phyloP scores from a whole-genome alignment of 2,113 vertebrate species.

The Echinops telfairi region DNA sequence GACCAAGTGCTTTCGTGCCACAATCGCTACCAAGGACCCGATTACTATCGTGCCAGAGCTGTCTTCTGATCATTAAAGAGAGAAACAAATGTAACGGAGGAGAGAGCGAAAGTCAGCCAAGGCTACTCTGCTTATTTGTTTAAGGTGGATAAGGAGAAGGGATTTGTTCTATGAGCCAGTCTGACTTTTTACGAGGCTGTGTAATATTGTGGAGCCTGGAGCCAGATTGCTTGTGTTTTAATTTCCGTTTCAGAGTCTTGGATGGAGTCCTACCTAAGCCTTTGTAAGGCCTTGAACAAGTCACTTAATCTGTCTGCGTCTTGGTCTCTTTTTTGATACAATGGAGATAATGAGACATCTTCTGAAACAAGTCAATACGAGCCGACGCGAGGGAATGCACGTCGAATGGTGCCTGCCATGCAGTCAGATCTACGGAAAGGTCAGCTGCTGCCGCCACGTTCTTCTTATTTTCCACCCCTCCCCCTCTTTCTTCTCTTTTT shows the following conservation, averaged over 20 bases:
- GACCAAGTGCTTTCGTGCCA: not conserved
- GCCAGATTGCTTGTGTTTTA: not conserved
- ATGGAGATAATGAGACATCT: not conserved
- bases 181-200: not conserved
- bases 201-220: not conserved
- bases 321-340: not conserved
- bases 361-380: not conserved
- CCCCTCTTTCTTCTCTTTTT: not conserved
- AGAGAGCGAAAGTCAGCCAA: not conserved
- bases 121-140: not conserved
- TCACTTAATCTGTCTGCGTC: not conserved
- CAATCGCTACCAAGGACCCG: not conserved
- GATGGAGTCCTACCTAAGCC: not conserved
- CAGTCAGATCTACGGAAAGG: not conserved
- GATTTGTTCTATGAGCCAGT: not conserved
- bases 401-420: not conserved
- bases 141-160: not conserved
- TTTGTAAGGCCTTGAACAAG: not conserved
- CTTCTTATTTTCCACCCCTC: not conserved
- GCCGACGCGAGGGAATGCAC: not conserved
- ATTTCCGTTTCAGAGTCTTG: not conserved
- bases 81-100: constrained; percentile 20
- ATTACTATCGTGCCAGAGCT: not conserved
- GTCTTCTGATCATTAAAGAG: constrained; percentile 6
- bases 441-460: not conserved